Conservation (phyloP, 2,113 vertebrate species). For the Opisthocomus hoazin region DNA sequence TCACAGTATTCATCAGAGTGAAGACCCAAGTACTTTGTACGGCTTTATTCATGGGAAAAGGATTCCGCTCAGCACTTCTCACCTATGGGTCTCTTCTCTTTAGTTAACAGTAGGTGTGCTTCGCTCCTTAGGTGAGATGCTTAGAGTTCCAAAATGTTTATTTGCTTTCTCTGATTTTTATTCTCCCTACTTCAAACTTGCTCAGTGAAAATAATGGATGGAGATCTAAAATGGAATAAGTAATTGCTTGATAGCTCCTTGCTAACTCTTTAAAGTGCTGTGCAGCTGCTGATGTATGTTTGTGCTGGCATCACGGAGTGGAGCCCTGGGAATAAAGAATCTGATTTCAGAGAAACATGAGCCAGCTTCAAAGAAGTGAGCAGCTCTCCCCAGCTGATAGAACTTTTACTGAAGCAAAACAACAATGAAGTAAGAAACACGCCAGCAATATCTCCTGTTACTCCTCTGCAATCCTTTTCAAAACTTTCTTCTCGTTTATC, state of each 20-base stretch:
- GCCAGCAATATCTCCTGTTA: slow-evolving; percentile 59
- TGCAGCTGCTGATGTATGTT: slow-evolving; percentile 77
- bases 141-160: neutral
- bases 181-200: slow-evolving; percentile 3
- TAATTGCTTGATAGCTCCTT: slow-evolving; percentile 59
- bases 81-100: neutral
- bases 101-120: neutral
- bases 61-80: neutral
- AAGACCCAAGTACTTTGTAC: neutral
- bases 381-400: slow-evolving; percentile 74
- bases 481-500: slow-evolving; percentile 58
- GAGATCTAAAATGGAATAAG: slow-evolving; percentile 57
- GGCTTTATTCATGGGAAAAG: neutral
- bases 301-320: slow-evolving; percentile 74
- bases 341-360: slow-evolving; percentile 81
- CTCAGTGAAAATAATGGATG: slow-evolving; percentile 20
- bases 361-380: slow-evolving; percentile 78
- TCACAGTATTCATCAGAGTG: neutral
- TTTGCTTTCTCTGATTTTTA: slow-evolving; percentile 28
- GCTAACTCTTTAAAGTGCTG: slow-evolving; percentile 63
- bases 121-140: neutral
- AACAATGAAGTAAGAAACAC: slow-evolving; percentile 72
- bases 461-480: slow-evolving; percentile 55
- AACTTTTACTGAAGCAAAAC: slow-evolving; percentile 79
- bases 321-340: slow-evolving; percentile 75